Evolutionary conservation across 2,888 invertebrate genomes (phyloP).

Genomic region (Leistus spinibarbis): DNA sequence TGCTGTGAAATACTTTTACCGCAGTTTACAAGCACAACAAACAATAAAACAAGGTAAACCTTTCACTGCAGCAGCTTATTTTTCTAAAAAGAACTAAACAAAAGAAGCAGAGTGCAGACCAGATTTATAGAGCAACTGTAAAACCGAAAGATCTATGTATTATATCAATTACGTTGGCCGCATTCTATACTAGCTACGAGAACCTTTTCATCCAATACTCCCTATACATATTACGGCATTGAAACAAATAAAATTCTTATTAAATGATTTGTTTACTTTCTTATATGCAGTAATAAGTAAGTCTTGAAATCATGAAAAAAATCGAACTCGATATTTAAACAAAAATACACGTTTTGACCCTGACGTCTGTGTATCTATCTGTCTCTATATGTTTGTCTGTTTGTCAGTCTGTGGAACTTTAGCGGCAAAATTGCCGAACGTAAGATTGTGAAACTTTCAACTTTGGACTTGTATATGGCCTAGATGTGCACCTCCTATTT

Average conservation of each 20-base stretch:
- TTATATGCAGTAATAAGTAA: no score
- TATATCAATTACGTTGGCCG: conserved; percentile 33
- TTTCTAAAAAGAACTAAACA: background rate
- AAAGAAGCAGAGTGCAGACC: conserved; percentile 23
- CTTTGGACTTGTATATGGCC: no score
- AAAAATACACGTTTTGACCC: no score
- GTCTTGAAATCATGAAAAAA: no score
- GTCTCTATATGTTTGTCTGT: no score
- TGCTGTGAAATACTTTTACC: conserved; percentile 16
- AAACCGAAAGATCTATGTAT: conserved; percentile 30
- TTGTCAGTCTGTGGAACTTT: no score
- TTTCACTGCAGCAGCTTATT: background rate
- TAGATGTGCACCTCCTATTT: no score
- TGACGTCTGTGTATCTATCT: no score
- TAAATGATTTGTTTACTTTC: no score
- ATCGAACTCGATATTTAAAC: no score
- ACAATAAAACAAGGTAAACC: conserved; percentile 27
- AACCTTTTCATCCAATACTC: background rate
- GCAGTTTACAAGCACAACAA: background rate
- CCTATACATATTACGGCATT: background rate
- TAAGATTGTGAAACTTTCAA: no score
- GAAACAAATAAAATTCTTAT: background rate
- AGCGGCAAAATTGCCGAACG: no score
- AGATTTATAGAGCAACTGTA: conserved; percentile 28
- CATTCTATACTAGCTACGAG: background rate